Conservation (phyloP, 53 echinoderm and acorn worm genomes). For the Henricia sp. region DNA sequence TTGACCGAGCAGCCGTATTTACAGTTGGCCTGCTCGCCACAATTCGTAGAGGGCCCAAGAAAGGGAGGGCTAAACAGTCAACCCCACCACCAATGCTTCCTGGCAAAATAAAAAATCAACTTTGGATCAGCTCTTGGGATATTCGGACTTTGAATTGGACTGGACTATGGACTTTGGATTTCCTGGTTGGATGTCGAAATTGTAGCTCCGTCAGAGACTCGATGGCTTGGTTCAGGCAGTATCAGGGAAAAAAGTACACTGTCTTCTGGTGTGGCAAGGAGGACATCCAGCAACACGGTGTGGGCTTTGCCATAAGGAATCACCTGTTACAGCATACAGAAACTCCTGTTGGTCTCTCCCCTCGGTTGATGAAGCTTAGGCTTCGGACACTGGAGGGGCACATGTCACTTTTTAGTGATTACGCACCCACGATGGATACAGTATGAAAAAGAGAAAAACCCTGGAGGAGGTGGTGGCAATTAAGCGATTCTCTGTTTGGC, state of each 20-base stretch:
- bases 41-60: not conserved
- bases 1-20: conserved; percentile 1
- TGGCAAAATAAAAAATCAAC: not conserved
- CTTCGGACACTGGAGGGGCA: not conserved
- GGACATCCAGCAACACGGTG: conserved; percentile 6
- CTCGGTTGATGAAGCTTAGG: not conserved
- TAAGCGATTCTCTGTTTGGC: too few species aligned
- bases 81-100: not conserved
- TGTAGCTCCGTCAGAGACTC: conserved; percentile 15
- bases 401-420: conserved; percentile 8
- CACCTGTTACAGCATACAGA: not conserved
- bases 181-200: conserved; percentile 19
- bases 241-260: not conserved
- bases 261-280: conserved; percentile 1
- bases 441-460: not conserved
- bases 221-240: not conserved
- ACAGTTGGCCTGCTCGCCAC: conserved; percentile 1
- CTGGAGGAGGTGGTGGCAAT: not conserved
- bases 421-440: conserved; percentile 6
- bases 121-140: conserved; percentile 8
- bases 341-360: not conserved
- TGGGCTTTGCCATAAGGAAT: conserved; percentile 21
- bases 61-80: not conserved
- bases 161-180: not conserved
- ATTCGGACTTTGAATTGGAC: not conserved